Percentiles rank a stretch among this genome's conserved stretches.
phyloP scores from a whole-genome alignment of 2,888 invertebrate genomes.

The Epinotia ramella region DNA sequence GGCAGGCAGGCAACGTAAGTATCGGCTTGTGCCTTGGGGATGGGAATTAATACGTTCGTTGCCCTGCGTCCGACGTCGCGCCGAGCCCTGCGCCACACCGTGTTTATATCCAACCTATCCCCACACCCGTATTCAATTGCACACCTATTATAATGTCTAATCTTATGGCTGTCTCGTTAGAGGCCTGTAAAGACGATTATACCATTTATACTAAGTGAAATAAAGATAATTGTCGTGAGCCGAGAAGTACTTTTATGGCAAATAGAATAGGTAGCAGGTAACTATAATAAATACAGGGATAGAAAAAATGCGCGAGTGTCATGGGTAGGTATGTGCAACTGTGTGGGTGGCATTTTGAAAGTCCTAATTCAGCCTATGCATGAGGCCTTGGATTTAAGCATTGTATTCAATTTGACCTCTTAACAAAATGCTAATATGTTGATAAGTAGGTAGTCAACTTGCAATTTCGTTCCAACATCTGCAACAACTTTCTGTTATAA shows the following conservation, averaged over 20 bases:
- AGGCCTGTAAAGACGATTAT: slow-evolving; percentile 36
- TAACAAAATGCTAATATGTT: slow-evolving; percentile 30
- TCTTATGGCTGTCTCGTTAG: slow-evolving; percentile 43
- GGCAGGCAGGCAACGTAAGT: slow-evolving; percentile 31
- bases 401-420: slow-evolving; percentile 35
- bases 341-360: slow-evolving; percentile 26
- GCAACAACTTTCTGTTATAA: slow-evolving; percentile 14
- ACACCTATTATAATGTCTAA: slow-evolving; percentile 44
- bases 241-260: background rate
- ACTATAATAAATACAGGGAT: background rate
- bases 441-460: slow-evolving; percentile 22
- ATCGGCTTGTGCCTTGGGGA: slow-evolving; percentile 53
- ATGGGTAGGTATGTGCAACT: slow-evolving; percentile 3
- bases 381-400: slow-evolving; percentile 27
- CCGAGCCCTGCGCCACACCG: slow-evolving; percentile 46
- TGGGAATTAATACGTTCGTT: slow-evolving; percentile 71
- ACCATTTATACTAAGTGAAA: slow-evolving; percentile 22
- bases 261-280: background rate
- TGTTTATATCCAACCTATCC: slow-evolving; percentile 40
- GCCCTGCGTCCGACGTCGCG: slow-evolving; percentile 54
- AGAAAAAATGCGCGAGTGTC: slow-evolving; percentile 1
- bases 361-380: slow-evolving; percentile 27
- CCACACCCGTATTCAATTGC: slow-evolving; percentile 45
- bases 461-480: slow-evolving; percentile 17
- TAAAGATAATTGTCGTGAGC: slow-evolving; percentile 14